phyloP scores from a whole-genome alignment of 2,888 invertebrate genomes.

The Oligia latruncula region DNA sequence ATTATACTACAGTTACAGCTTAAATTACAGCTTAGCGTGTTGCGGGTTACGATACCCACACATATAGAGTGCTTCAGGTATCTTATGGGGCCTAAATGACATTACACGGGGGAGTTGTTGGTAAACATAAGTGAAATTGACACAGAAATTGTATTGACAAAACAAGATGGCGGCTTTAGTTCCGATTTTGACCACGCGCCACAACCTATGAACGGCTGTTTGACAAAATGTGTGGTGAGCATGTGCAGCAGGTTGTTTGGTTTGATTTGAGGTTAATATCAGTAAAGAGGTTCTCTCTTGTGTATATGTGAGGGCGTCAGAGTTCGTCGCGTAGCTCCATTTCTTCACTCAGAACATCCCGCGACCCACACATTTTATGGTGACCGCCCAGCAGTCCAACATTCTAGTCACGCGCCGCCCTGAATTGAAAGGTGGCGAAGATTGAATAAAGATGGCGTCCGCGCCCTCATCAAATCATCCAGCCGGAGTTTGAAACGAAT shows the following conservation, averaged over 20 bases:
- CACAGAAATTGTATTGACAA: background rate
- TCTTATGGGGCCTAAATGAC: background rate
- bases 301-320: background rate
- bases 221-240: background rate
- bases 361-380: slow-evolving; percentile 36
- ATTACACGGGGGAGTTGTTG: background rate
- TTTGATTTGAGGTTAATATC: background rate
- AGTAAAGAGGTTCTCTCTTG: background rate
- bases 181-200: background rate
- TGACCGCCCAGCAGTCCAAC: slow-evolving; percentile 44
- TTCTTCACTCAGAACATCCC: slow-evolving; percentile 4
- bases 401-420: slow-evolving; percentile 77
- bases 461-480: slow-evolving; percentile 69
- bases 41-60: background rate
- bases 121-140: background rate
- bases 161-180: background rate
- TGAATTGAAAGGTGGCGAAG: slow-evolving; percentile 82
- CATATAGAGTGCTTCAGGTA: background rate
- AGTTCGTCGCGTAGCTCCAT: background rate
- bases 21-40: background rate
- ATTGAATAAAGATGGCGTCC: slow-evolving; percentile 83
- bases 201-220: background rate
- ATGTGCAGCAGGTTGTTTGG: background rate
- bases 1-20: no score
- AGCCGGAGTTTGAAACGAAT: slow-evolving; percentile 62